Percentiles rank a stretch among this genome's conserved stretches.
Evolutionary conservation across 2,888 invertebrate genomes (phyloP).

Genomic region (Masnerella sp.): DNA sequence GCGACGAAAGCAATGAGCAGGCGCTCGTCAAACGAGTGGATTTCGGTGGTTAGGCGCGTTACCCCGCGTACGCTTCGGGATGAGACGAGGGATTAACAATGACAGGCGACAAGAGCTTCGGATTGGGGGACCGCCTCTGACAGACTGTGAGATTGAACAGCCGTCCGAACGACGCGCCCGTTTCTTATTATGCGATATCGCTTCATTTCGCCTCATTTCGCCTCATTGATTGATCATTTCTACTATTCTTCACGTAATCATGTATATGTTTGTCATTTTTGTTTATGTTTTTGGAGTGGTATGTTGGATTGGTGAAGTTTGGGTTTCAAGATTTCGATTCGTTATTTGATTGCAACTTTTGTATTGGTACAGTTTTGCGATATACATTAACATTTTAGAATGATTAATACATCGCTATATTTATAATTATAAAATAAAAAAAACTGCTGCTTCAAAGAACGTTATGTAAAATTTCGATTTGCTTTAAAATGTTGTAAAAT

Average conservation of each 20-base stretch:
- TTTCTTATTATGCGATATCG: slow-evolving; percentile 44
- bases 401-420: too few relatives aligned
- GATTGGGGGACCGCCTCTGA: slow-evolving; percentile 58
- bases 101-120: slow-evolving; percentile 61
- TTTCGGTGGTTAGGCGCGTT: slow-evolving; percentile 60
- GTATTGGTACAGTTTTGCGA: too few relatives aligned
- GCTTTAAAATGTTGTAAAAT: too few relatives aligned
- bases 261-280: slow-evolving; percentile 23
- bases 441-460: too few relatives aligned
- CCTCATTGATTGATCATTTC: slow-evolving; percentile 48
- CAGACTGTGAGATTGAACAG: slow-evolving; percentile 65
- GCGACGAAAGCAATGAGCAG: slow-evolving; percentile 54
- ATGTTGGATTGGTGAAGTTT: too few relatives aligned
- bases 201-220: slow-evolving; percentile 44
- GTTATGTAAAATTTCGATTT: too few relatives aligned
- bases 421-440: too few relatives aligned
- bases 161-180: slow-evolving; percentile 58
- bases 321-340: too few relatives aligned
- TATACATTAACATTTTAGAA: too few relatives aligned
- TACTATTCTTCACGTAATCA: slow-evolving; percentile 12
- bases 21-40: slow-evolving; percentile 55
- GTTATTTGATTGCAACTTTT: too few relatives aligned
- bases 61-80: slow-evolving; percentile 47
- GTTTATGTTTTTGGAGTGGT: too few relatives aligned
- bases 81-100: slow-evolving; percentile 64